Evolutionary conservation across 2,113 vertebrate species (phyloP).

Genomic region (Peromyscus californicus): DNA sequence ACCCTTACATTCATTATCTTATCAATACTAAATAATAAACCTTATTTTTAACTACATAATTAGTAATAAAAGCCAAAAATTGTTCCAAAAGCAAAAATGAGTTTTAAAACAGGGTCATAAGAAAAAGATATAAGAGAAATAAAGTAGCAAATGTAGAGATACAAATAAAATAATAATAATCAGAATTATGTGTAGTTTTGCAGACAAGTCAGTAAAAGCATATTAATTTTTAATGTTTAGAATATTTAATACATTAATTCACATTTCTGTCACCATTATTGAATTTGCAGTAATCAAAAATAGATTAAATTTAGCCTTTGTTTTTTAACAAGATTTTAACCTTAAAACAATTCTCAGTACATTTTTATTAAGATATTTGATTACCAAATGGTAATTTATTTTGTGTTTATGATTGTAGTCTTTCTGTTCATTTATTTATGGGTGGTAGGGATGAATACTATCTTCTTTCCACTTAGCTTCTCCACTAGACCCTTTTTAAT

Average conservation of each 20-base stretch:
- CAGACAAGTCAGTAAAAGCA: background rate
- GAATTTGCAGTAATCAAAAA: background rate
- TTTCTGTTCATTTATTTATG: background rate
- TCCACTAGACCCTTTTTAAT: background rate
- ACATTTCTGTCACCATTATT: background rate
- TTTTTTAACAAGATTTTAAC: background rate
- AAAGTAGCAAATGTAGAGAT: constrained; percentile 24
- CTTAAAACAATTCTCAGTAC: background rate
- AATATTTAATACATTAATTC: background rate
- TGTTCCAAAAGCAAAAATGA: constrained; percentile 66
- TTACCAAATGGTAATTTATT: constrained; percentile 3
- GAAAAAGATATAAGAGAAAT: constrained; percentile 64
- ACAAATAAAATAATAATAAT: constrained; percentile 16
- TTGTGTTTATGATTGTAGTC: background rate
- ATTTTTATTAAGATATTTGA: background rate
- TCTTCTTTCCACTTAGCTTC: background rate
- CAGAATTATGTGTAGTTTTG: background rate
- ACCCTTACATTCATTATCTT: constrained; percentile 48
- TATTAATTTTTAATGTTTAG: background rate
- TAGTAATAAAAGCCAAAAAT: constrained; percentile 63
- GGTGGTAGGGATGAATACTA: too few relatives aligned
- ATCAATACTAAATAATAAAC: constrained; percentile 56
- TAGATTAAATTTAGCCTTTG: background rate
- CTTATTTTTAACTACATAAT: constrained; percentile 60
- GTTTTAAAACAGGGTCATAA: constrained; percentile 48